Base-by-base conservation (phyloP, 2,797 vertebrate species). In the Microctenopoma steveboyesi region DNA sequence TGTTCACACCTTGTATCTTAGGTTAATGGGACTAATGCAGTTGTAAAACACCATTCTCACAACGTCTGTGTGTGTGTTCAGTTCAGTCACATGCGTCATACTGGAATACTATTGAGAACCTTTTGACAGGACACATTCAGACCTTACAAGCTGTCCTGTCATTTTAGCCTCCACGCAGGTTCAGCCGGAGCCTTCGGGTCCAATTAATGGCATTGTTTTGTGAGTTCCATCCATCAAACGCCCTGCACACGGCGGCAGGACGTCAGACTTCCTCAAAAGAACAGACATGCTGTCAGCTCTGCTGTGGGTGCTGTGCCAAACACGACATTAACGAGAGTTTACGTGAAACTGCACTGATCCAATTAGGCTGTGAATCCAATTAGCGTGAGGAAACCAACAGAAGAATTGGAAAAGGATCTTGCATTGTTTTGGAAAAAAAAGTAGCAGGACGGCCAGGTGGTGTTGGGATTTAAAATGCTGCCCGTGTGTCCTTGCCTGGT, bases 381-480 rank as follows among this genome's bases (percentile, higher is more conserved):
- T 2, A 48, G 14, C 7, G 30, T 33, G 30, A 22, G 22, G 2
- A 22, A 22, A 22, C 22, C 22, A 22, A 22, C 22, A 22, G 22
- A 22, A 22, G 22, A 22, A 22, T 22, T 22, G 22, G 22, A 22
- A 22, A 22, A 22, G 22, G 2, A 22, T 50, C 13, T 28, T 6
- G 7, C 30, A 33, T 33, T 33, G 7, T 7, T 7, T 33, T 33
- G 1, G 27, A 27, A 33, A 49, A 27, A 4, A 7, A 0, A 35
- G 37, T 35, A 4, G 15, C 28, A 0, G 6, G 16, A 22, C 50
- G 47, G 46, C 0, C 1, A 27, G 1, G 10, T 0, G 14, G 30
- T 30, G 4, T 30, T 30, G 3, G 7, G 28, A 15, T 33, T 53
- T n/a, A n/a, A 53, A 16, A 33, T 10, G 7, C 11, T 9, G n/a